Evolutionary conservation across 2,888 invertebrate species (phyloP), one percentile per base, ranked within the genome.

Genomic region (Zaprionus lineosus): DNA sequence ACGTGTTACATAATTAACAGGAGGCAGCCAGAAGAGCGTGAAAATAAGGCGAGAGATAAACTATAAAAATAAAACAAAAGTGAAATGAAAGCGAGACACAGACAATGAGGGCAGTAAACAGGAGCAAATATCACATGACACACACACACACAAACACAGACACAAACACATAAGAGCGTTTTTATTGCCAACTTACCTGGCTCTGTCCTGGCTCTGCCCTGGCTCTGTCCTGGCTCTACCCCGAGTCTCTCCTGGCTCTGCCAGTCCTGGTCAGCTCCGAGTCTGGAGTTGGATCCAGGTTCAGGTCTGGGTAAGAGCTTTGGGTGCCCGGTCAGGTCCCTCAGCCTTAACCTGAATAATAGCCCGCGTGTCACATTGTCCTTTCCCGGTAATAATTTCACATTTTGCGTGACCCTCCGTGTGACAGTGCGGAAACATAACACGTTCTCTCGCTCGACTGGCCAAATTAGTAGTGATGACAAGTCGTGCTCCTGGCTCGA

Each of bases 1-100:
- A 67, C 73, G 67, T 77, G 84, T 58, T 84, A 67, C 62, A 84
- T 79, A 84, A 79, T 84, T 84, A 82, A 79, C 52, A 33, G 34
- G 48, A 15, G 61, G 31, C 33, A 12, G 34, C 12, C 15, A 36
- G 39, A 61, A 63, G 66, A 72, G 58, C 51, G 73, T 64, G 76
- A 73, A 65, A 72, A 69, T 52, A 69, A 60, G 74, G 77, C 74
- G 63, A 64, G 59, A 77, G 78, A 74, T 56, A 71, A 79, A 77
- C 82, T 82, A 79, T 77, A 77, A 84, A n/a, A 82, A 79, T 71
- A 67, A 84, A 76, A 53, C 63, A 78, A 62, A n/a, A 56, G 34
- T 43, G 5, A 55, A 50, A 51, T 51, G 12, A 36, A 9, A 36
- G 19, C 24, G 36, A 46, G 46, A 15, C 40, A 44, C n/a, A 58